Conservation (phyloP, 2,797 vertebrate species). For the Hephaestus fuliginosus region DNA sequence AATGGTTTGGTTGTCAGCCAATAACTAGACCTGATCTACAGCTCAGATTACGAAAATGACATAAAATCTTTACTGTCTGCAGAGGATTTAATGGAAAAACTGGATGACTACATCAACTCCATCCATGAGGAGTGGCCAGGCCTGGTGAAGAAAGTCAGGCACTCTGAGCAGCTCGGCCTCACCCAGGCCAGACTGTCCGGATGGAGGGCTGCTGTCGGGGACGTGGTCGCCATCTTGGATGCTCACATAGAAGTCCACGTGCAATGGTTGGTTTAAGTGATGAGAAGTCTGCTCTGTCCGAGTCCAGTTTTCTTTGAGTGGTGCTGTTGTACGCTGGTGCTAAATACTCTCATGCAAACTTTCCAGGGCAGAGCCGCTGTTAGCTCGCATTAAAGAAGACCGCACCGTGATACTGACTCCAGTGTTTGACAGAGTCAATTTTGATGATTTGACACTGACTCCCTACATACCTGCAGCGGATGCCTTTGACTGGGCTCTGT, state of each 20-base stretch:
- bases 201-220: slow-evolving; percentile 81
- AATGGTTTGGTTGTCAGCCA: too few species aligned
- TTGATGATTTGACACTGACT: slow-evolving; percentile 75
- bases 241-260: slow-evolving; percentile 87
- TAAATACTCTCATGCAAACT: not conserved
- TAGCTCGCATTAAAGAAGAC: slow-evolving; percentile 87
- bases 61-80: slow-evolving; percentile 4
- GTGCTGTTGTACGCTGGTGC: not conserved
- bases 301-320: not conserved
- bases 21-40: not conserved
- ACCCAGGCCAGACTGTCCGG: slow-evolving; percentile 85
- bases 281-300: too few species aligned
- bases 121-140: slow-evolving; percentile 72
- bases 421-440: slow-evolving; percentile 85
- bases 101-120: slow-evolving; percentile 72
- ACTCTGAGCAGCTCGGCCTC: slow-evolving; percentile 83
- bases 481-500: slow-evolving; percentile 88
- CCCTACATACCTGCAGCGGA: slow-evolving; percentile 57
- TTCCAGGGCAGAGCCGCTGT: slow-evolving; percentile 86
- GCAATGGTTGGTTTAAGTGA: slow-evolving; percentile 72
- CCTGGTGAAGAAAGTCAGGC: slow-evolving; percentile 79
- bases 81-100: slow-evolving; percentile 79
- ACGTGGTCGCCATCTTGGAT: slow-evolving; percentile 89
- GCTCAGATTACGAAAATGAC: not conserved
- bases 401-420: slow-evolving; percentile 83